A percentile compares a stretch with the other conserved stretches of the same genome.
Conservation (phyloP, 2,797 vertebrate species). For the Coendou prehensilis region DNA sequence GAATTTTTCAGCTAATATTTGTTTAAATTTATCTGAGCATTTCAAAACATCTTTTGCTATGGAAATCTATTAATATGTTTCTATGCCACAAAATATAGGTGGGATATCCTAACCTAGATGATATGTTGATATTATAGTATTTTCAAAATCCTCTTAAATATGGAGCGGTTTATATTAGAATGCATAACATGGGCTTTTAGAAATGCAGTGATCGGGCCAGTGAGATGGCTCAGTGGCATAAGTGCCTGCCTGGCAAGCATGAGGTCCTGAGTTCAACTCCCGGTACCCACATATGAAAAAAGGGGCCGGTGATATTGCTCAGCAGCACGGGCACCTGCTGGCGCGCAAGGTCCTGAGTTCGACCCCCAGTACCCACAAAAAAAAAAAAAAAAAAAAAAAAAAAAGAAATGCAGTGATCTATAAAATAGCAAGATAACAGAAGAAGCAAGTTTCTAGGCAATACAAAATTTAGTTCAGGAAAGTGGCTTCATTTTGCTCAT, state of each 20-base stretch:
- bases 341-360: no score
- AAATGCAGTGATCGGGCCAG: background rate
- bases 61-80: background rate
- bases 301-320: no score
- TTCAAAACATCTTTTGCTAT: constrained; percentile 38
- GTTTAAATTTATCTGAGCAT: constrained; percentile 1
- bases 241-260: no score
- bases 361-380: no score
- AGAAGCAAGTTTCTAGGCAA: background rate
- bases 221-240: no score
- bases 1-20: background rate
- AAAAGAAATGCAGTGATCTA: background rate
- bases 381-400: no score
- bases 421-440: background rate
- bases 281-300: no score
- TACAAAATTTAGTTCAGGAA: background rate
- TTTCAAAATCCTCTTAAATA: background rate
- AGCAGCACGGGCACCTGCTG: no score
- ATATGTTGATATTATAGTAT: background rate
- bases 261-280: no score
- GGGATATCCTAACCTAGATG: background rate
- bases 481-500: constrained; percentile 10
- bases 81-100: background rate
- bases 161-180: background rate
- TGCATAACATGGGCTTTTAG: background rate